phyloP scores from a whole-genome alignment of 2,888 invertebrate genomes.

The Lacanobia oleracea region DNA sequence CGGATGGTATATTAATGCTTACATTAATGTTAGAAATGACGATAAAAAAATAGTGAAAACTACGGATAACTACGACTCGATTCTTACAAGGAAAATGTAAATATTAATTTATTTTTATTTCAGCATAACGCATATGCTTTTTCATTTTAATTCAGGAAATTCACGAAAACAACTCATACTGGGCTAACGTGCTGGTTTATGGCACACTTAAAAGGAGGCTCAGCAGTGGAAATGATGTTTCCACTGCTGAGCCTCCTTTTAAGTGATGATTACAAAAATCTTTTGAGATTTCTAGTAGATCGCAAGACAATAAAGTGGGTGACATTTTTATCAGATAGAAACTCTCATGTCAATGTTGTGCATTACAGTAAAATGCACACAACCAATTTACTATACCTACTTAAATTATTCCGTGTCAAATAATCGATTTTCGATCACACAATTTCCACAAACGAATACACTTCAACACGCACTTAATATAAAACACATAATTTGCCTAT shows the following conservation, averaged over 20 bases:
- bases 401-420: constrained; percentile 3
- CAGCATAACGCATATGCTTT: too few species aligned
- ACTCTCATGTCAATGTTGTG: background rate
- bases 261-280: background rate
- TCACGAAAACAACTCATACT: background rate
- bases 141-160: background rate
- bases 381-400: background rate
- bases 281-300: too few species aligned
- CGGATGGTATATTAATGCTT: constrained; percentile 4
- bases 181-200: background rate
- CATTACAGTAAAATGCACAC: background rate
- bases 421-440: constrained; percentile 12
- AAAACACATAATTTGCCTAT: constrained; percentile 22
- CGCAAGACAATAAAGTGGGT: too few species aligned
- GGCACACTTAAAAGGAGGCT: background rate
- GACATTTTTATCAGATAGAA: background rate
- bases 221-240: background rate
- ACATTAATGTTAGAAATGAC: background rate
- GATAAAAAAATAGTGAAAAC: constrained; percentile 11
- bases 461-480: constrained; percentile 36
- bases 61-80: too few species aligned
- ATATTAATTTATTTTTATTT: too few species aligned
- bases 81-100: background rate
- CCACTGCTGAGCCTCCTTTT: too few species aligned
- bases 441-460: constrained; percentile 12